Conservation (phyloP, 2,888 invertebrate genomes). For the Neelides folsomi region DNA sequence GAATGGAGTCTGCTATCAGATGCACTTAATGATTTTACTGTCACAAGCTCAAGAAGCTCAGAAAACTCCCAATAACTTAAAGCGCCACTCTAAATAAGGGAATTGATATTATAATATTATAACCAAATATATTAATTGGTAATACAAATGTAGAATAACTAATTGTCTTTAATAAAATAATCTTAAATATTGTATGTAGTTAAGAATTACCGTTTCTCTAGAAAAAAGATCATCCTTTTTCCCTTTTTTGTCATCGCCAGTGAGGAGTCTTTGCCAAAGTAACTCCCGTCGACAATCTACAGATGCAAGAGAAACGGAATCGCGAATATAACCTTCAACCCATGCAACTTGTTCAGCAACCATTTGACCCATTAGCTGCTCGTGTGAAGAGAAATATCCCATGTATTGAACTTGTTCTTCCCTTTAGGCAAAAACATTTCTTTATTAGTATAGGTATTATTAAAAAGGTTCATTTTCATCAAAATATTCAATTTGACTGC, state of each 20-base stretch:
- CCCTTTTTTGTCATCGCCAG: conserved; percentile 34
- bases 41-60: conserved; percentile 50
- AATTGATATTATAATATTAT: too few species aligned
- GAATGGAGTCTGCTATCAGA: conserved; percentile 48
- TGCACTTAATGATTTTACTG: conserved; percentile 45
- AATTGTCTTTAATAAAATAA: too few species aligned
- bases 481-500: too few species aligned
- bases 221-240: conserved; percentile 33
- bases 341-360: conserved; percentile 47
- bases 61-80: conserved; percentile 50
- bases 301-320: conserved; percentile 52
- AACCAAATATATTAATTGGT: too few species aligned
- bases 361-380: conserved; percentile 51
- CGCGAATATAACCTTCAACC: conserved; percentile 45
- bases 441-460: too few species aligned
- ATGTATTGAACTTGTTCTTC: conserved; percentile 54
- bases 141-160: too few species aligned
- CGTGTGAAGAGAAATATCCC: conserved; percentile 55
- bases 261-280: conserved; percentile 56
- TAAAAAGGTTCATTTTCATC: too few species aligned
- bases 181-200: background rate
- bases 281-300: conserved; percentile 54
- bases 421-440: conserved; percentile 36
- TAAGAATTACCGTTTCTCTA: conserved; percentile 19
- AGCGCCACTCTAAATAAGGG: conserved; percentile 28